Conservation (phyloP, 1,140 invertebrate genomes). For the Trichonephila clavata region DNA sequence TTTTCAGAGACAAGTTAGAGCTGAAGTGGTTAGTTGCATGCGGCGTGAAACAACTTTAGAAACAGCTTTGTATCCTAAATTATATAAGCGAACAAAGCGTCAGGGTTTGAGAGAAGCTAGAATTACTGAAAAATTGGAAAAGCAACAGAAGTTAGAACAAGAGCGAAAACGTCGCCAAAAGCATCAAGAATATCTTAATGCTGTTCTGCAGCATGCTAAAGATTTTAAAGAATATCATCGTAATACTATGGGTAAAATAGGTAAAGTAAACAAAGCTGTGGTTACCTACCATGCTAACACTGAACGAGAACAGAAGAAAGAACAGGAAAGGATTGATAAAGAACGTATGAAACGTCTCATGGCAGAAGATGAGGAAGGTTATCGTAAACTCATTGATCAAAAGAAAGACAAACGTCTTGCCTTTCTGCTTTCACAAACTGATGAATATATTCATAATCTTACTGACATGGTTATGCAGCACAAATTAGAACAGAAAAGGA, state of each 20-base stretch:
- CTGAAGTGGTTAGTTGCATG: slow-evolving; percentile 91
- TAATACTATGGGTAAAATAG: slow-evolving; percentile 91
- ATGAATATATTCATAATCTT: slow-evolving; percentile 98
- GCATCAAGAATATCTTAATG: slow-evolving; percentile 96
- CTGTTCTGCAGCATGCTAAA: slow-evolving; percentile 97
- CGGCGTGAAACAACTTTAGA: slow-evolving; percentile 96
- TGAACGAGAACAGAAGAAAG: slow-evolving; percentile 99
- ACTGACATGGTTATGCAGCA: slow-evolving; percentile 98
- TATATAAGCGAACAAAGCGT: slow-evolving; percentile 97
- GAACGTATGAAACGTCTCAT: slow-evolving; percentile 98
- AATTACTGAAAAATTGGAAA: slow-evolving; percentile 98
- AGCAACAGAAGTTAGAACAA: slow-evolving; percentile 98
- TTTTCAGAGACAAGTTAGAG: slow-evolving; percentile 91
- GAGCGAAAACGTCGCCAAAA: slow-evolving; percentile 97
- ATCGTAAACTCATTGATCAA: slow-evolving; percentile 98
- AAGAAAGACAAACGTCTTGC: slow-evolving; percentile 99
- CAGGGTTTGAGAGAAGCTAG: slow-evolving; percentile 97
- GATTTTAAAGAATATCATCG: slow-evolving; percentile 98
- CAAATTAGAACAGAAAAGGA: slow-evolving; percentile 92
- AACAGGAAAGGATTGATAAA: slow-evolving; percentile 98
- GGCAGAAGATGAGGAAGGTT: slow-evolving; percentile 96
- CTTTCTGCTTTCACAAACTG: slow-evolving; percentile 98
- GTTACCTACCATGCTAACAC: slow-evolving; percentile 98
- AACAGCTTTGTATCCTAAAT: slow-evolving; percentile 97
- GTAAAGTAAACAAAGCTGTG: slow-evolving; percentile 97